A percentile compares a stretch with the other conserved stretches of the same genome.
Conservation (phyloP, 2,797 vertebrate species). For the Pangasius larnaudii region DNA sequence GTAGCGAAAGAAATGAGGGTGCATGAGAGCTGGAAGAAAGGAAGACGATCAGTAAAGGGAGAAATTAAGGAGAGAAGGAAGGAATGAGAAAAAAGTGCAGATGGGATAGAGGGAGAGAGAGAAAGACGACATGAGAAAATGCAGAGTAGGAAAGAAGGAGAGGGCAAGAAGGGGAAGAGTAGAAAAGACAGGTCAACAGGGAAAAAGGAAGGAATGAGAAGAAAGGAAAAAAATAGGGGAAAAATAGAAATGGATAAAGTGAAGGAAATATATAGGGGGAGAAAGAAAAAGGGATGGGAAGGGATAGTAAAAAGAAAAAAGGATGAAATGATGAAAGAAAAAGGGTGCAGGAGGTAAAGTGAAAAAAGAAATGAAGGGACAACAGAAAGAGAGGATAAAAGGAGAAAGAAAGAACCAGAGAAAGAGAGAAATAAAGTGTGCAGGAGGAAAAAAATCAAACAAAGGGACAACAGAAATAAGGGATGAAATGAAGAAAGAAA, state of each 20-base stretch:
- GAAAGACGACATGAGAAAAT: neutral
- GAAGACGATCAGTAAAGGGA: neutral
- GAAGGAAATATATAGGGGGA: neutral
- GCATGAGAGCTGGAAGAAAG: neutral
- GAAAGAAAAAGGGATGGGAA: neutral
- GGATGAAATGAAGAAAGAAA: too few species aligned
- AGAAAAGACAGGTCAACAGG: too few species aligned
- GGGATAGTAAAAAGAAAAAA: neutral
- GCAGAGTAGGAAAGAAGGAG: neutral
- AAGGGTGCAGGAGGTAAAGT: neutral
- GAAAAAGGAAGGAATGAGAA: neutral
- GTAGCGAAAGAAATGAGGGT: neutral
- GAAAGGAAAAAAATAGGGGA: neutral
- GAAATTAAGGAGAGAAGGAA: neutral
- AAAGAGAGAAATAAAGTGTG: too few species aligned
- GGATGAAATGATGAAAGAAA: neutral
- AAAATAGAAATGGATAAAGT: neutral
- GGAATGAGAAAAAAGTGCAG: neutral
- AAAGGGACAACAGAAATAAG: neutral
- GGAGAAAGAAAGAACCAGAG: neutral
- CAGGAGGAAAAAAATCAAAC: neutral
- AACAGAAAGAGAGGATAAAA: neutral
- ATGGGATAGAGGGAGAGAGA: neutral
- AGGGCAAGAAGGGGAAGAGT: neutral
- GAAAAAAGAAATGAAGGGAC: neutral